Evolutionary conservation across 2,888 invertebrate species (phyloP), one percentile per base, ranked within the genome.

Genomic region (Craniophora ligustri): DNA sequence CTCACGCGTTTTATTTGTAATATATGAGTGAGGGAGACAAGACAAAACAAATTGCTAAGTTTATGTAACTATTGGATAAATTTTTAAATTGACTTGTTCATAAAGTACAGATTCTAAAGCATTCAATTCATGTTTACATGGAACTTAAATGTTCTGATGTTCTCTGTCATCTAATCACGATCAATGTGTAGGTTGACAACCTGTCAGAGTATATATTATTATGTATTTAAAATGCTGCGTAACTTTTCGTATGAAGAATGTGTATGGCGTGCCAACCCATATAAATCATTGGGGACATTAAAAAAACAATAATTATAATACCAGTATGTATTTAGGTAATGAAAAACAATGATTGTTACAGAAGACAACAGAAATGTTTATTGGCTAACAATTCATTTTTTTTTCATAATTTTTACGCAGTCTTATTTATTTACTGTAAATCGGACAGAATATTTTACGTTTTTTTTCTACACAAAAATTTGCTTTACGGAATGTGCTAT

Each of bases 321-420:
- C 75, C 75, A 78, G 72, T 72, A 76, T 79, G 72, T 79, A 77
- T 72, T 81, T 59, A 69, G 61, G 53, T 65, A 53, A 59, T 68
- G 64, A 71, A 59, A 70, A 69, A 69, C n/a, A n/a, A n/a, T n/a
- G n/a, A n/a, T 63, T 48, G 44, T 70, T 72, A 72, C 72, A 72
- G 68, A 75, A 72, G 57, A 71, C 50, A 72, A 73, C 65, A 44
- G 49, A 62, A 66, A 62, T 35, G 15, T 59, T 74, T 59, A 65
- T 64, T 67, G 51, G 59, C 63, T 67, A 67, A 66, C 55, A 59
- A 61, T 54, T 57, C 34, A 49, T 31, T 58, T 49, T 64, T 76
- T 72, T 75, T 79, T 78, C 72, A 76, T 79, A 78, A 73, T 75
- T 77, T 79, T 76, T 81, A 81, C 75, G 82, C 87, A 87, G 87